These are phyloP conservation scores for Microchirus variegatus DNA, from an alignment of 2,797 vertebrate genomes.

Conservation along the genomic window DNA sequence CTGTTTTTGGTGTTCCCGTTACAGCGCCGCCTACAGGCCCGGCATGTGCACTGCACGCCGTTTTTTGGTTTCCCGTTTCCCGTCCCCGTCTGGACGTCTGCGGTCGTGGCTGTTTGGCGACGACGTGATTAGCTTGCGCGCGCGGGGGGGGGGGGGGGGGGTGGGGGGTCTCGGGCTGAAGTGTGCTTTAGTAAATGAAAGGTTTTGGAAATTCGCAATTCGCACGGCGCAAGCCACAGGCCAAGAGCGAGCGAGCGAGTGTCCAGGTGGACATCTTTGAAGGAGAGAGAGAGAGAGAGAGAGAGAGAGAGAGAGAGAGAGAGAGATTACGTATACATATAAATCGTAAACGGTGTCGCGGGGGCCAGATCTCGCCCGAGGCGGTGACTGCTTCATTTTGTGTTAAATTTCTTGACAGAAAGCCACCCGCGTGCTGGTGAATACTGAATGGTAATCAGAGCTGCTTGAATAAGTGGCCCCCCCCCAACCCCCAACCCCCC, in stretches of 20 bases:
- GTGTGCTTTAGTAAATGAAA: constrained; percentile 58
- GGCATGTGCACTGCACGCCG: too few relatives aligned
- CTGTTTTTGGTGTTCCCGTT: too few relatives aligned
- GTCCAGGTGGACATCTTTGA: constrained; percentile 70
- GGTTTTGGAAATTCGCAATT: constrained; percentile 56
- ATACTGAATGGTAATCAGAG: constrained; percentile 95
- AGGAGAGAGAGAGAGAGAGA: not conserved
- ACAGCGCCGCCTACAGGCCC: too few relatives aligned
- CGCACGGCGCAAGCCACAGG: constrained; percentile 41
- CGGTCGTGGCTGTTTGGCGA: constrained; percentile 35
- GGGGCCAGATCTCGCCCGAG: constrained; percentile 88
- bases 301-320: constrained; percentile 6
- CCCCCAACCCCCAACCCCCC: constrained; percentile 42
- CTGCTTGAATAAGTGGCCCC: constrained; percentile 84
- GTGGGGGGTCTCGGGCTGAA: constrained; percentile 61
- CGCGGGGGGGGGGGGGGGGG: too few relatives aligned
- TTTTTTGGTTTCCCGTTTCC: too few relatives aligned
- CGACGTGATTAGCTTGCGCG: constrained; percentile 50
- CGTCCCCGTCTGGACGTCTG: too few relatives aligned
- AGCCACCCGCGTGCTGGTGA: constrained; percentile 90
- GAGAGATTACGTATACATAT: constrained; percentile 89
- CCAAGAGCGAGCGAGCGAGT: constrained; percentile 52
- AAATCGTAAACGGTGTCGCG: constrained; percentile 92
- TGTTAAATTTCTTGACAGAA: constrained; percentile 88
- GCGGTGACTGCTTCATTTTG: constrained; percentile 88